A percentile compares a stretch with the other conserved stretches of the same genome.
Evolutionary conservation across 2,113 vertebrate genomes (phyloP).

Genomic region (Corythornis vintsioides): DNA sequence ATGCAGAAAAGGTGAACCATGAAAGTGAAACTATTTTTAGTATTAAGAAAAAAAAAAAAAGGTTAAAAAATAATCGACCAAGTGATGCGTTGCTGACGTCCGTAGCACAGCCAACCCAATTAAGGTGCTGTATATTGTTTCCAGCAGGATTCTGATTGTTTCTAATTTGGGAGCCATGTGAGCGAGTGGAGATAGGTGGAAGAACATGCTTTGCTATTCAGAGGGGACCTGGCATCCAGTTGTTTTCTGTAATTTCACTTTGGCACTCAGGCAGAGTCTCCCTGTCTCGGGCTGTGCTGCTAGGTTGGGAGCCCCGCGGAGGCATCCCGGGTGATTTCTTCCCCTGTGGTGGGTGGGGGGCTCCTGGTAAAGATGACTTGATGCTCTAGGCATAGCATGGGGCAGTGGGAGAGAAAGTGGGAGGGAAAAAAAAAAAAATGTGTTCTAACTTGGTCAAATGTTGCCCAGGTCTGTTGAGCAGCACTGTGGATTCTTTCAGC

Average conservation of each 20-base stretch:
- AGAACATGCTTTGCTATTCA: neutral
- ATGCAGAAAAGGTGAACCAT: conserved; percentile 56
- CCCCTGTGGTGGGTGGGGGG: neutral
- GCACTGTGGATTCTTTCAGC: neutral
- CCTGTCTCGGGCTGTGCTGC: neutral
- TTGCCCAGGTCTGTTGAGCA: neutral
- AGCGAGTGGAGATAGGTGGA: conserved; percentile 36
- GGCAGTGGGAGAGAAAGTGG: neutral
- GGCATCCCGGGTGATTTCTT: neutral
- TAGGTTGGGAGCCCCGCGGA: neutral
- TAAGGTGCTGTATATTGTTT: conserved; percentile 58
- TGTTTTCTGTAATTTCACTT: conserved; percentile 7
- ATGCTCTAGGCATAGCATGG: neutral
- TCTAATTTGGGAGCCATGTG: conserved; percentile 54
- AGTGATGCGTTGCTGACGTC: conserved; percentile 41
- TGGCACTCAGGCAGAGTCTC: neutral
- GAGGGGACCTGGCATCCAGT: neutral
- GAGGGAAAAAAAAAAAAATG: fast-evolving
- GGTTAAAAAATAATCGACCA: conserved; percentile 26
- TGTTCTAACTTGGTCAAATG: neutral
- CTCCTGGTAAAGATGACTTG: neutral
- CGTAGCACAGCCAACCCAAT: conserved; percentile 49
- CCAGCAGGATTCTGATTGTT: conserved; percentile 48
- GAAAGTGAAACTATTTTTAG: conserved; percentile 53
- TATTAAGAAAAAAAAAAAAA: neutral